Conservation (phyloP, 2,113 vertebrate species). For the Leptobrachium leishanense region DNA sequence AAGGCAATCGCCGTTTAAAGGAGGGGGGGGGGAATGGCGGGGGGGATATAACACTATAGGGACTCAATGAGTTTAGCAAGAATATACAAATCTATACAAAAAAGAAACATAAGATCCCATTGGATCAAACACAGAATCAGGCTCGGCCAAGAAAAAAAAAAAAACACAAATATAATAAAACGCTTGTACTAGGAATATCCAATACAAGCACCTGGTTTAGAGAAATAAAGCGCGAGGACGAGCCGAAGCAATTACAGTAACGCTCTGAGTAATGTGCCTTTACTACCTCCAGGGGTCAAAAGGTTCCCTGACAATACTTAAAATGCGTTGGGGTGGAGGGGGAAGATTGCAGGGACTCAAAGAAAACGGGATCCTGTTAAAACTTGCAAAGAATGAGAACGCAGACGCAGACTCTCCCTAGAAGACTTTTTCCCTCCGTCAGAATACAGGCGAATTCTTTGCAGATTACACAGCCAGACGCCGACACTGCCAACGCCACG, state of each 20-base stretch:
- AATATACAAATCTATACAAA: neutral
- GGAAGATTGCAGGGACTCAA: neutral
- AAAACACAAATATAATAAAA: neutral
- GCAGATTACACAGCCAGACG: neutral
- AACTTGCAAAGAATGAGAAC: slow-evolving; percentile 10
- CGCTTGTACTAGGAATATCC: too few species aligned
- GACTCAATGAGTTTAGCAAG: neutral
- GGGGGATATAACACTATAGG: slow-evolving; percentile 6
- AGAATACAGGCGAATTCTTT: slow-evolving; percentile 20
- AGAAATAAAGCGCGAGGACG: neutral
- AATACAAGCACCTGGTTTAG: neutral
- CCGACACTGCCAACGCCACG: too few species aligned
- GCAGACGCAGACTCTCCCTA: slow-evolving; percentile 6
- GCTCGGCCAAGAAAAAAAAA: neutral
- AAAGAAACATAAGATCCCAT: too few species aligned
- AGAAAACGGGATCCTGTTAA: neutral
- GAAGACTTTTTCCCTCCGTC: neutral
- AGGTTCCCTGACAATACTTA: neutral
- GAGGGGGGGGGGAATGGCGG: slow-evolving; percentile 2
- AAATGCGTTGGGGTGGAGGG: neutral
- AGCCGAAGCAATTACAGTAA: neutral
- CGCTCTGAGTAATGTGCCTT: neutral
- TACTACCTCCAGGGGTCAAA: neutral
- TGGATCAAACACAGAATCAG: too few species aligned
- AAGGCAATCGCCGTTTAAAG: too few species aligned